Conservation (phyloP, 2,797 vertebrate species). For the Fratercula arctica region DNA sequence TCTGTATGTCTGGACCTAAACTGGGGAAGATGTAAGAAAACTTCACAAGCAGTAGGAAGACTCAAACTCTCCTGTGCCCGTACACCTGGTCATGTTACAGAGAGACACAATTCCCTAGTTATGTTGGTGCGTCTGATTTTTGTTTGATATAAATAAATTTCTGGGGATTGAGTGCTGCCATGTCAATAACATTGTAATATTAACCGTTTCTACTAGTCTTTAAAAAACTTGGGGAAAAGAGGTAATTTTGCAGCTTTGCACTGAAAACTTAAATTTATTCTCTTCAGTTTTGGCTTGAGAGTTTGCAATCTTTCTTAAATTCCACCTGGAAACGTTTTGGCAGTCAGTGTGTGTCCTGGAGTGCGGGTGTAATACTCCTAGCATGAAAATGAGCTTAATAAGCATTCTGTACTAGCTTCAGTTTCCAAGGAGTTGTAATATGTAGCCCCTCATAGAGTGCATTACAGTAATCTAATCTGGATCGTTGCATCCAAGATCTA, state of each 20-base stretch:
- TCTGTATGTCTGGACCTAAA: neutral
- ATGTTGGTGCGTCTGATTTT: neutral
- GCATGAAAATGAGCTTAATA: slow-evolving; percentile 39
- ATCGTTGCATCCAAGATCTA: neutral
- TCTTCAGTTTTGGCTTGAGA: neutral
- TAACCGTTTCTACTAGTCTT: neutral
- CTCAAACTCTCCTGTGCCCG: neutral
- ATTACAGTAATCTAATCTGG: neutral
- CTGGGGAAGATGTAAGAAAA: neutral
- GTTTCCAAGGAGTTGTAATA: neutral
- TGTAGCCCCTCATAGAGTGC: neutral
- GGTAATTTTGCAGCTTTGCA: neutral
- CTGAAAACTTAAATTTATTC: neutral
- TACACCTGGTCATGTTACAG: neutral
- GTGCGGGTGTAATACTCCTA: neutral
- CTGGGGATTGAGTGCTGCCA: neutral
- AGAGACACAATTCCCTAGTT: neutral
- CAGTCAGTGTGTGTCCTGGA: slow-evolving; percentile 19
- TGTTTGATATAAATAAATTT: neutral
- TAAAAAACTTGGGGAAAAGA: neutral
- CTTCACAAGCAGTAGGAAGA: neutral
- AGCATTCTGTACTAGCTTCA: neutral
- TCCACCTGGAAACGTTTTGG: slow-evolving; percentile 50
- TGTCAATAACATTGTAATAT: neutral
- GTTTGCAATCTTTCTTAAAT: slow-evolving; percentile 26